Conservation (phyloP, 2,113 vertebrate species). For the Cyanistes caeruleus region DNA sequence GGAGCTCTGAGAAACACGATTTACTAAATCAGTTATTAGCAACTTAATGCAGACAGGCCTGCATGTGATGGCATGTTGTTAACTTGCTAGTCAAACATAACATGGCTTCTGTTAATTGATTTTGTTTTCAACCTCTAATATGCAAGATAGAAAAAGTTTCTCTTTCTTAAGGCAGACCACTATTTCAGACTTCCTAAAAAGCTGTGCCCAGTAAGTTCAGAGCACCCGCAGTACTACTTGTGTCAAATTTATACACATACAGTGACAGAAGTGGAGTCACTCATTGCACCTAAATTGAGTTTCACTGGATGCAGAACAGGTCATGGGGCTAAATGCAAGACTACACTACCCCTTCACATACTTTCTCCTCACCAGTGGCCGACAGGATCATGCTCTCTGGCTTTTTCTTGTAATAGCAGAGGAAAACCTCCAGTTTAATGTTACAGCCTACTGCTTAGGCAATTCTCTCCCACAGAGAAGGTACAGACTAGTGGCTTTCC, state of each 20-base stretch:
- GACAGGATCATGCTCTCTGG: background rate
- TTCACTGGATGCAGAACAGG: background rate
- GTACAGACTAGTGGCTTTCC: background rate
- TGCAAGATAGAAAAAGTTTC: background rate
- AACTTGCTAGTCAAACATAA: background rate
- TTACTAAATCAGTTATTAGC: background rate
- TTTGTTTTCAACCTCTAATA: background rate
- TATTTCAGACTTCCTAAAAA: background rate
- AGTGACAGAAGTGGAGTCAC: background rate
- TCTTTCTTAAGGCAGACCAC: background rate
- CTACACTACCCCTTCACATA: background rate
- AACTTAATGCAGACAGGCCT: background rate
- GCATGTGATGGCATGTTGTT: background rate
- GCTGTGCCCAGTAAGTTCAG: background rate
- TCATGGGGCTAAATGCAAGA: background rate
- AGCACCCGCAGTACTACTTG: background rate
- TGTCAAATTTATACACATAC: rapidly evolving
- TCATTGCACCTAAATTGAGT: background rate
- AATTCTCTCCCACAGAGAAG: background rate
- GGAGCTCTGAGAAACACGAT: background rate
- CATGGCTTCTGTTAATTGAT: background rate
- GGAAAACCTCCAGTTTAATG: background rate
- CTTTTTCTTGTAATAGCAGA: background rate
- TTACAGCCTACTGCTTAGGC: background rate
- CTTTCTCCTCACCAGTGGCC: background rate